Conservation (phyloP, 2,113 vertebrate species). For the Vombatus ursinus region DNA sequence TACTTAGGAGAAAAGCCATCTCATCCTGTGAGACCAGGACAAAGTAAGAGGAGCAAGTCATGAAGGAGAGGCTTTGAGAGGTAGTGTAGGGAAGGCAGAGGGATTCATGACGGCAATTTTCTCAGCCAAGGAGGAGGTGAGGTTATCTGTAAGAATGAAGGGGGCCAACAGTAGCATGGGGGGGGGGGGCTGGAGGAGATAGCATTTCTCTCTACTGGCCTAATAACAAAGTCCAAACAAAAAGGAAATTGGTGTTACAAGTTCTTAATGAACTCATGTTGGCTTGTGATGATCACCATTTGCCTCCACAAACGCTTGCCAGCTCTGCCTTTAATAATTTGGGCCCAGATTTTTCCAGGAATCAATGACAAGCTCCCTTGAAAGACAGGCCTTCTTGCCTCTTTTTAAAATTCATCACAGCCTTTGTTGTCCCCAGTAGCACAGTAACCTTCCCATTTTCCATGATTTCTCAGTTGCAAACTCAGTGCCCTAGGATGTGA, state of each 20-base stretch:
- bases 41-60: neutral
- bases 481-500: neutral
- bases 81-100: neutral
- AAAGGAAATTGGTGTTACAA: neutral
- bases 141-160: neutral
- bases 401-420: neutral
- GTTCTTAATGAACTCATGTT: neutral
- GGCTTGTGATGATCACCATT: neutral
- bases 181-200: neutral
- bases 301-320: neutral
- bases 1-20: neutral
- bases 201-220: neutral
- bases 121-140: neutral
- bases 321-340: neutral
- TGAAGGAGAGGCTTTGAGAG: neutral
- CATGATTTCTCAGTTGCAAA: neutral
- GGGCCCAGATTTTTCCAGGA: neutral
- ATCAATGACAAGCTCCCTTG: neutral
- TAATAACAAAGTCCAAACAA: neutral
- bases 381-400: neutral
- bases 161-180: neutral
- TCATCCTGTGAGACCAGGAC: neutral
- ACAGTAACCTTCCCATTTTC: neutral
- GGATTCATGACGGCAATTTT: neutral
- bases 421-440: neutral